These are phyloP conservation scores for Drosophila nasuta DNA, from an alignment of 1,140 invertebrate species.

Conservation along the genomic window DNA sequence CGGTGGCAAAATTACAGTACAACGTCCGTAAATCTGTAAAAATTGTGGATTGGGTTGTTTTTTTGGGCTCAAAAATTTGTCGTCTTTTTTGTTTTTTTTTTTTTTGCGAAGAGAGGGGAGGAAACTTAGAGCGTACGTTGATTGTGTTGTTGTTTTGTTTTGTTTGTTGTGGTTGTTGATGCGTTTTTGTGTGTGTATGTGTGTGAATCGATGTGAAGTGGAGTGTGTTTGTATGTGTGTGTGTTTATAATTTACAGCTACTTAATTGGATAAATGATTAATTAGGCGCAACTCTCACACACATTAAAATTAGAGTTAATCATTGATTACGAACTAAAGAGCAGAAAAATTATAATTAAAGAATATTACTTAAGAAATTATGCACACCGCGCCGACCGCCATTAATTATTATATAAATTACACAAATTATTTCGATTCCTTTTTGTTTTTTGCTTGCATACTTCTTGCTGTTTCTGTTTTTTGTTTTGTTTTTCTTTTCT, in stretches of 20 bases:
- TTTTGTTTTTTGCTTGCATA: background rate
- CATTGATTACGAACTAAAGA: slow-evolving; percentile 28
- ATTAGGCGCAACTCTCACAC: slow-evolving; percentile 50
- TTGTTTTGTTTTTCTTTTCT: background rate
- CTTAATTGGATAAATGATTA: slow-evolving; percentile 44
- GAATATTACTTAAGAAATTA: slow-evolving; percentile 34
- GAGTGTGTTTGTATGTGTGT: background rate
- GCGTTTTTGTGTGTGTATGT: slow-evolving; percentile 11
- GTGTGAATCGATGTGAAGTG: background rate
- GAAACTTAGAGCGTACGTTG: slow-evolving; percentile 12
- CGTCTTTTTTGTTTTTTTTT: slow-evolving; percentile 30
- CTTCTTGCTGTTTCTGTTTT: background rate
- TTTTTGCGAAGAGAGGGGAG: background rate
- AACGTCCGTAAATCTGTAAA: slow-evolving; percentile 84
- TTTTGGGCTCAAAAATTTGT: slow-evolving; percentile 69
- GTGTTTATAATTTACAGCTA: slow-evolving; percentile 45
- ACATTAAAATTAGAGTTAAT: slow-evolving; percentile 50
- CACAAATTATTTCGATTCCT: slow-evolving; percentile 10
- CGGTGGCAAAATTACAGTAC: slow-evolving; percentile 84
- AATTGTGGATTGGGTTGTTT: slow-evolving; percentile 73
- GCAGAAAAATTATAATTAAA: slow-evolving; percentile 28
- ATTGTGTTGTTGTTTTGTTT: too few species aligned
- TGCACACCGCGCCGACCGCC: slow-evolving; percentile 57
- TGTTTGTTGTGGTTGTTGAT: slow-evolving; percentile 3
- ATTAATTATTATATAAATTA: slow-evolving; percentile 25